Percentiles rank a stretch among this genome's conserved stretches.
Evolutionary conservation across 2,113 vertebrate genomes (phyloP).

Genomic region (Rhea pennata): DNA sequence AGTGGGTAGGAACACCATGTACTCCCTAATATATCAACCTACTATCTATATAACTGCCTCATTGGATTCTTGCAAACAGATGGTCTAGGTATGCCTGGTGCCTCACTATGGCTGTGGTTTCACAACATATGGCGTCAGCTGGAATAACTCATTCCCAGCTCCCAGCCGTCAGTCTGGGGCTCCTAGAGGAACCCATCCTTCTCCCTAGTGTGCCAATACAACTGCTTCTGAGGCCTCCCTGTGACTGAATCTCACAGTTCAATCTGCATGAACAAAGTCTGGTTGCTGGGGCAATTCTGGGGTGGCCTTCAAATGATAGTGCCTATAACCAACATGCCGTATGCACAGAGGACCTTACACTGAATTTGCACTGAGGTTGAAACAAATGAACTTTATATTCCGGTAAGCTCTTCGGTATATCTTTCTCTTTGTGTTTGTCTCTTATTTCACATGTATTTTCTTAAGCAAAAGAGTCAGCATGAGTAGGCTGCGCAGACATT

Average conservation of each 20-base stretch:
- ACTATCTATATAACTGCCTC: background rate
- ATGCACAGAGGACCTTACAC: background rate
- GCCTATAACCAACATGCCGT: background rate
- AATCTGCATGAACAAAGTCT: background rate
- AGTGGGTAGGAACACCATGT: conserved; percentile 23
- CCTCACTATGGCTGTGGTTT: background rate
- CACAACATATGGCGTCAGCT: background rate
- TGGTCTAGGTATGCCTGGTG: background rate
- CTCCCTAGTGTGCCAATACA: fast-evolving
- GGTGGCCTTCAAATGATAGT: background rate
- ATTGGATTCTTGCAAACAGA: background rate
- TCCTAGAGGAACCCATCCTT: fast-evolving
- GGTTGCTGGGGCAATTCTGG: background rate
- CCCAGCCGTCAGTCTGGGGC: background rate
- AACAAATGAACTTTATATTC: background rate
- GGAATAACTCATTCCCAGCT: background rate
- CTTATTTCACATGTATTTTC: background rate
- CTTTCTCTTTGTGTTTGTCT: background rate
- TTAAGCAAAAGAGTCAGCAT: background rate
- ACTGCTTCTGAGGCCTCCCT: background rate
- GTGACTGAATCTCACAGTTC: background rate
- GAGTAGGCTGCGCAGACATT: background rate
- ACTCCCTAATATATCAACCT: background rate
- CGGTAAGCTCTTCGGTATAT: background rate
- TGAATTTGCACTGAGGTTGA: background rate